Evolutionary conservation across 1,140 invertebrate genomes (phyloP), one percentile per base, ranked within the genome.

Genomic region (Andricus grossulariae): DNA sequence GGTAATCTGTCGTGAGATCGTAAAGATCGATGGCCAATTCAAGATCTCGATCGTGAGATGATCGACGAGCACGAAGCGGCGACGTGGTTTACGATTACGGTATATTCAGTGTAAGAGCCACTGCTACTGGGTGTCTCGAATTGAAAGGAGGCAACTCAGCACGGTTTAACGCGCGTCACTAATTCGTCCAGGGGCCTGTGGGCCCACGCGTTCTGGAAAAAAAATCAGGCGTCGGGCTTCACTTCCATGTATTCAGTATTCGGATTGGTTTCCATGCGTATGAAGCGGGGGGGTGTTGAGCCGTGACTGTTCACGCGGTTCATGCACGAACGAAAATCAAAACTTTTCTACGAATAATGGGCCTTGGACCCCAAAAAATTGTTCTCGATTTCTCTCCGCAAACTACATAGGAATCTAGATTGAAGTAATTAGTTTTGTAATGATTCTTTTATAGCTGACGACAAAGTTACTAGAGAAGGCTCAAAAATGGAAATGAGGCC

Each of bases 321-420:
- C 57, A 60, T 60, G 60, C 60, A 66, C 60, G 60, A 66, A 66
- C 60, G 60, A 66, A 66, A 66, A 66, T 66, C 60, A 66, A 66
- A 66, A 66, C 21, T 32, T 5, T 16, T 39, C 25, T 13, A 60
- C 21, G 13, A 45, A 66, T 66, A 66, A 66, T 66, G 60, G 60
- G 32, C 16, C 60, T 39, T 66, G n/a, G 16, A 39, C 60, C 25
- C 32, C 25, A 13, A n/a, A 66, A 66, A 66, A 39, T 39, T 25
- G 7, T 3, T 66, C 32, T n/a, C 6, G 15, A 39, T 66, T 66
- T 66, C 15, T n/a, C 25, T 66, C 25, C 21, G 57, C 25, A 66
- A 66, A 66, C 32, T 66, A 32, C 1, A 39, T 39, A 39, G 39
- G 39, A 39, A 39, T 39, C 39, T 11, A 7, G 0, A 45, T 11